These are phyloP conservation scores for Cydia pomonella DNA, from an alignment of 1,140 invertebrate species.

Conservation along the genomic window DNA sequence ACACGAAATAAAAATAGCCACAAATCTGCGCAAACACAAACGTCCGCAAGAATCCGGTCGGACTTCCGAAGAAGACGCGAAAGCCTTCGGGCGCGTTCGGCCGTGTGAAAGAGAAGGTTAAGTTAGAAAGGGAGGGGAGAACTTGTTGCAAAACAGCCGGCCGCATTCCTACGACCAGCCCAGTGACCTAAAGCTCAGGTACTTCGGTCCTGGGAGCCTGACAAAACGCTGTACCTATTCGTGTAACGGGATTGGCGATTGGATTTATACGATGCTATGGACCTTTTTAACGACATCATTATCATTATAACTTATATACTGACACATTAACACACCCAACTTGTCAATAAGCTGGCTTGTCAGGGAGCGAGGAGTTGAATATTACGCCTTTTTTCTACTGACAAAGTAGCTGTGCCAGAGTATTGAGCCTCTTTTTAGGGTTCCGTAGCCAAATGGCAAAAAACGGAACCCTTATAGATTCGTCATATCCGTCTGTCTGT, in stretches of 20 bases:
- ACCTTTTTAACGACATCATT: background rate
- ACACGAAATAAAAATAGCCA: conserved; percentile 44
- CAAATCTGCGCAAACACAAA: conserved; percentile 45
- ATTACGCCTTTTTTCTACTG: too few relatives aligned
- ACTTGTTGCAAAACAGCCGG: conserved; percentile 72
- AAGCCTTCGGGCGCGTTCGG: conserved; percentile 35
- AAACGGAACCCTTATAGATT: too few relatives aligned
- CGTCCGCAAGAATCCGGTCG: conserved; percentile 55
- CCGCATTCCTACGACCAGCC: conserved; percentile 68
- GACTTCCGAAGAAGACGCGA: conserved; percentile 59
- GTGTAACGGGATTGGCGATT: background rate
- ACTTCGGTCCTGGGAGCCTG: conserved; percentile 11
- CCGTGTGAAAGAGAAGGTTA: conserved; percentile 45
- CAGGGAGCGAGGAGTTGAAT: too few relatives aligned
- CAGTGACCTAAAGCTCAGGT: conserved; percentile 70
- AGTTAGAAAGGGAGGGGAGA: conserved; percentile 55
- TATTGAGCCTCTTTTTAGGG: too few relatives aligned
- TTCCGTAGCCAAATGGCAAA: too few relatives aligned
- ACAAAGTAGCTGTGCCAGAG: too few relatives aligned
- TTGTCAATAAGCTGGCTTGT: too few relatives aligned
- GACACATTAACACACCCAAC: too few relatives aligned
- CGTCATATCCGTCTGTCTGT: too few relatives aligned
- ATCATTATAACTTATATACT: background rate
- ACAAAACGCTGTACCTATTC: conserved; percentile 4
- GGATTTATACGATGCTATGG: background rate